A percentile compares a stretch with the other conserved stretches of the same genome.
These are phyloP conservation scores for Brachylomia viminalis DNA, from an alignment of 2,888 invertebrate species.

Conservation along the genomic window DNA sequence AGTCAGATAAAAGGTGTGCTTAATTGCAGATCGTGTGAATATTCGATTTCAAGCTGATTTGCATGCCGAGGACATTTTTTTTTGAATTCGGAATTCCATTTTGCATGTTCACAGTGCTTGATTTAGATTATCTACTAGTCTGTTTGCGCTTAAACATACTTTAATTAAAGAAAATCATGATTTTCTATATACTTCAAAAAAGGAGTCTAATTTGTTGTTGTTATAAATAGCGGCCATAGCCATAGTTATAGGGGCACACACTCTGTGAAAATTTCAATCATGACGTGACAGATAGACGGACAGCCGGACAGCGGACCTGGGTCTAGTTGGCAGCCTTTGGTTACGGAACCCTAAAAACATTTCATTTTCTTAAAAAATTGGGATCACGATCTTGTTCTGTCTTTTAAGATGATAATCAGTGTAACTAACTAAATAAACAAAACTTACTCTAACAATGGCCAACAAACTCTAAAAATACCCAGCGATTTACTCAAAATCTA, in stretches of 20 bases:
- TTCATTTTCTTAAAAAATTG: too few relatives aligned
- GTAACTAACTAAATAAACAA: too few relatives aligned
- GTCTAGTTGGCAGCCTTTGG: too few relatives aligned
- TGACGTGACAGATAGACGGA: too few relatives aligned
- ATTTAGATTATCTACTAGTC: neutral
- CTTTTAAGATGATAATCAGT: neutral
- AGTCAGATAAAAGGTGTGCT: constrained; percentile 34
- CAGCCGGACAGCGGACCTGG: too few relatives aligned
- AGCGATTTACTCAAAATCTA: neutral
- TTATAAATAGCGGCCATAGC: too few relatives aligned
- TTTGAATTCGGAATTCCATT: neutral
- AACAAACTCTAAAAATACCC: neutral
- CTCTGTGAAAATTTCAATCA: too few relatives aligned
- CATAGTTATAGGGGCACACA: too few relatives aligned
- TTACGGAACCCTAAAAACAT: too few relatives aligned
- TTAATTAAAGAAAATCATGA: neutral
- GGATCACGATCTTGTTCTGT: too few relatives aligned
- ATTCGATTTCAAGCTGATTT: constrained; percentile 11
- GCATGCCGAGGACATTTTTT: neutral
- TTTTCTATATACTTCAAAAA: neutral
- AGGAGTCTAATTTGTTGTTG: too few relatives aligned
- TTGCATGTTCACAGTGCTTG: neutral
- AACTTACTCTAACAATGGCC: too few relatives aligned
- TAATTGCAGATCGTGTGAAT: constrained; percentile 54
- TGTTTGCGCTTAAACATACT: neutral